These are phyloP conservation scores for Labeo rohita DNA, from an alignment of 2,113 vertebrate species.

Conservation along the genomic window DNA sequence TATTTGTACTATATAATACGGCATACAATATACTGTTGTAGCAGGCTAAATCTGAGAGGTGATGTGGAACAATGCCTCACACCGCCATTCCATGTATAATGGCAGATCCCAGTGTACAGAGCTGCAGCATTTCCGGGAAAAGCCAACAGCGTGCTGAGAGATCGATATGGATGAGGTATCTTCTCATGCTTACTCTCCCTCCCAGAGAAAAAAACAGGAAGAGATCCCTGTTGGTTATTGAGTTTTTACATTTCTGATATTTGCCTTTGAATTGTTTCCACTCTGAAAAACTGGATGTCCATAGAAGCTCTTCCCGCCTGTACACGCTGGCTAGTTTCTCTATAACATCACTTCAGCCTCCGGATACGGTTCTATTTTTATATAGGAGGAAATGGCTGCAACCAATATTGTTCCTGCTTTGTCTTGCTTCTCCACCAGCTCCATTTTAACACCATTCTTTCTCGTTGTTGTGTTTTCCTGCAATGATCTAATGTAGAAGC, in stretches of 20 bases:
- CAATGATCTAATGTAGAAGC: conserved; percentile 12
- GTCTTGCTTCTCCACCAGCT: background rate
- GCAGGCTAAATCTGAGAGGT: background rate
- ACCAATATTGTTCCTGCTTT: conserved; percentile 34
- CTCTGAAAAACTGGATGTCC: background rate
- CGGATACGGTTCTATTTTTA: conserved; percentile 15
- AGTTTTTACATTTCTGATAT: background rate
- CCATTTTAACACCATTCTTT: conserved; percentile 7
- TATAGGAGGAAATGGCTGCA: conserved; percentile 27
- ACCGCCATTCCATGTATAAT: background rate
- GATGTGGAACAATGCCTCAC: background rate
- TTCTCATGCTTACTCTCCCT: background rate
- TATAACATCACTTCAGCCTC: conserved; percentile 2
- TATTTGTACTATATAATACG: too few relatives aligned
- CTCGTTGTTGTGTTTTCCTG: background rate
- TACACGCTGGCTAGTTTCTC: background rate
- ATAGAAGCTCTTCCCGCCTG: background rate
- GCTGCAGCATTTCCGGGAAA: background rate
- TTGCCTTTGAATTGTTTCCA: background rate
- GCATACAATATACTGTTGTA: too few relatives aligned
- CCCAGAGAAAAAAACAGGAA: background rate
- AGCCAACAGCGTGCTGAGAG: conserved; percentile 5
- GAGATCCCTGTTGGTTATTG: background rate
- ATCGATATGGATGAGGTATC: conserved; percentile 24
- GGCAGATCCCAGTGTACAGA: background rate